Evolutionary conservation across 2,113 vertebrate species (phyloP).

Genomic region (Lycaon pictus): DNA sequence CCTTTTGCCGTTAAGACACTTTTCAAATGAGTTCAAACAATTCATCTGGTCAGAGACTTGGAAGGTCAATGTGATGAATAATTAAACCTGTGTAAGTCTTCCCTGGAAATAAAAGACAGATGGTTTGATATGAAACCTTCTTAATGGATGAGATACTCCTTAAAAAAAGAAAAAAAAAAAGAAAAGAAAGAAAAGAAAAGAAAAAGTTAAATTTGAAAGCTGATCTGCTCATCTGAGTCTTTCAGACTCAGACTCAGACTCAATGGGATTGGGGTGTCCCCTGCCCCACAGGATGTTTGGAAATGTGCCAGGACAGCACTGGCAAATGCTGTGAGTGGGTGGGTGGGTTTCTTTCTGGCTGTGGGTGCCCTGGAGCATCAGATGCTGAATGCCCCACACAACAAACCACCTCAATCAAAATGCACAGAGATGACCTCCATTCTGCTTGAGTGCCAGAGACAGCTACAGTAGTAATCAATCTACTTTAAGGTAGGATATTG

Average conservation of each 20-base stretch:
- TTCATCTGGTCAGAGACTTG: not conserved
- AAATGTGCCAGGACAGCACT: no score
- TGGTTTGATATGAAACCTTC: not conserved
- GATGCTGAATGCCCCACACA: not conserved
- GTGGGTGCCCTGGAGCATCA: not conserved
- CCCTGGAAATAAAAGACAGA: not conserved
- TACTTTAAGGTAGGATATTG: not conserved
- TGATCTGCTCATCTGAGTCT: not conserved
- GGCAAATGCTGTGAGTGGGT: rapidly evolving
- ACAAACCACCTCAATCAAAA: not conserved
- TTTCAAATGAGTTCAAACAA: not conserved
- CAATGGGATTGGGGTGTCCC: not conserved
- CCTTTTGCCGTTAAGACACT: not conserved
- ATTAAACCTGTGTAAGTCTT: not conserved
- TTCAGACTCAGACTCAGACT: no score
- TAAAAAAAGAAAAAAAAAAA: not conserved
- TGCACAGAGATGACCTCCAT: not conserved
- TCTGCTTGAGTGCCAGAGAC: not conserved
- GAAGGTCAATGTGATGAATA: not conserved
- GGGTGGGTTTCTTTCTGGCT: no score
- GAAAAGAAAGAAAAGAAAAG: not conserved
- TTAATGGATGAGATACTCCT: not conserved
- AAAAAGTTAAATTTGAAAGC: not conserved
- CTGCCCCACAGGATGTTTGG: not conserved
- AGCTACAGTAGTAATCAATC: not conserved